phyloP scores from a whole-genome alignment of 2,797 vertebrate genomes.

The Tarsius wallacei region DNA sequence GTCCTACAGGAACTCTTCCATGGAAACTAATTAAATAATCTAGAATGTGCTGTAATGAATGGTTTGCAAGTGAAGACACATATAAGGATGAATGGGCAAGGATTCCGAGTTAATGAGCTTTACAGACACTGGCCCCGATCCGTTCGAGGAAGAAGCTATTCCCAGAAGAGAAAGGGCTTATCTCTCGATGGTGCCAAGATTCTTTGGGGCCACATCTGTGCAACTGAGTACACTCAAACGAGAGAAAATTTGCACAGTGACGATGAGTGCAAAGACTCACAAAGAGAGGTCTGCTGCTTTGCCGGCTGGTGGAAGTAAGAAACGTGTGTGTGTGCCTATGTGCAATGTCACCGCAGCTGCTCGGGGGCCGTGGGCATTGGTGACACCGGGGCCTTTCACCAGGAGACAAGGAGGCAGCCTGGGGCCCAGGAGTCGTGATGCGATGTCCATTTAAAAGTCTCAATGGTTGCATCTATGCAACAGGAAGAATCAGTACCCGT shows the following conservation, averaged over 20 bases:
- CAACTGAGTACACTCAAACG: not conserved
- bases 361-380: not conserved
- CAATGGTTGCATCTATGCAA: not conserved
- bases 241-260: not conserved
- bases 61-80: slow-evolving; percentile 76
- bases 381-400: not conserved
- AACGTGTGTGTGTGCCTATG: not conserved
- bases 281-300: not conserved
- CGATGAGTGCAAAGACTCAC: not conserved
- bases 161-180: slow-evolving; percentile 57
- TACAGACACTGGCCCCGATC: slow-evolving; percentile 66
- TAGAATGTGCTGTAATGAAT: slow-evolving; percentile 78
- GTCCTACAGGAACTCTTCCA: slow-evolving; percentile 80
- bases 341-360: not conserved
- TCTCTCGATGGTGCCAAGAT: slow-evolving; percentile 36
- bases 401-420: not conserved
- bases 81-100: slow-evolving; percentile 77
- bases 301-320: not conserved
- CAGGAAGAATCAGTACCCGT: not conserved
- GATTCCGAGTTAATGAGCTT: slow-evolving; percentile 81
- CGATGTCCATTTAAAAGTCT: not conserved
- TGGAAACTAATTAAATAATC: slow-evolving; percentile 84
- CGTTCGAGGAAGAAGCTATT: slow-evolving; percentile 65
- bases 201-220: not conserved
- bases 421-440: not conserved